phyloP scores from a whole-genome alignment of 1,140 invertebrate genomes.

The Subanguina moxae region DNA sequence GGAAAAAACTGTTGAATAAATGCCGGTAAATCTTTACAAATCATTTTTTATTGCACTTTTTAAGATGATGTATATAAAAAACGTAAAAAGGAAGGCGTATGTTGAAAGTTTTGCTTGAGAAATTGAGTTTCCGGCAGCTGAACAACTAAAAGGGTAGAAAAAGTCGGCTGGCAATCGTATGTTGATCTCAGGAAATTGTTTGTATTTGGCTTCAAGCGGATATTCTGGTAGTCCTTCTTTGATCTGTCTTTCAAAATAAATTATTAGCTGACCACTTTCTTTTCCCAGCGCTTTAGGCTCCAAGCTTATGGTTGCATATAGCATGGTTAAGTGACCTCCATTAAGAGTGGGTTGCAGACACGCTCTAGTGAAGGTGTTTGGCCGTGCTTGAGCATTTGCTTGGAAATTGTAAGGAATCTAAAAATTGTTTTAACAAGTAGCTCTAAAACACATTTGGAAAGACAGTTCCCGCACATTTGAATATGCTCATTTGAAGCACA shows the following conservation, averaged over 20 bases:
- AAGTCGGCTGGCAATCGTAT: slow-evolving; percentile 22
- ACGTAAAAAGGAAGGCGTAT: too few relatives aligned
- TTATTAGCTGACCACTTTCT: background rate
- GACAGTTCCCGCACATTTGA: too few relatives aligned
- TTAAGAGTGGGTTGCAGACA: slow-evolving; percentile 2
- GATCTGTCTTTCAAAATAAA: background rate
- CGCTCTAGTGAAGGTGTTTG: background rate
- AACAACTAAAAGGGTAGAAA: slow-evolving; percentile 35
- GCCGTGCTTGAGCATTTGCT: background rate
- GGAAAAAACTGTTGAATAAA: background rate
- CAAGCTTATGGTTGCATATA: background rate
- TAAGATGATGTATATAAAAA: too few relatives aligned
- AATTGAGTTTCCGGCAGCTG: background rate
- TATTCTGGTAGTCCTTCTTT: background rate
- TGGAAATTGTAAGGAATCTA: too few relatives aligned
- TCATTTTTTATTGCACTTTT: background rate
- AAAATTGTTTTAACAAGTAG: too few relatives aligned
- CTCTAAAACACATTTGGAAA: too few relatives aligned
- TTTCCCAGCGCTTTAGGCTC: background rate
- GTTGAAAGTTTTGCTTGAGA: too few relatives aligned
- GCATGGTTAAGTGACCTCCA: background rate
- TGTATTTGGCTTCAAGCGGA: slow-evolving; percentile 5
- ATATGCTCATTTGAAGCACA: too few relatives aligned
- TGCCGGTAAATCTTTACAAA: background rate
- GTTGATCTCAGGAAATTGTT: slow-evolving; percentile 19